phyloP scores from a whole-genome alignment of 2,888 invertebrate genomes.

The Cheilosia scutellata region DNA sequence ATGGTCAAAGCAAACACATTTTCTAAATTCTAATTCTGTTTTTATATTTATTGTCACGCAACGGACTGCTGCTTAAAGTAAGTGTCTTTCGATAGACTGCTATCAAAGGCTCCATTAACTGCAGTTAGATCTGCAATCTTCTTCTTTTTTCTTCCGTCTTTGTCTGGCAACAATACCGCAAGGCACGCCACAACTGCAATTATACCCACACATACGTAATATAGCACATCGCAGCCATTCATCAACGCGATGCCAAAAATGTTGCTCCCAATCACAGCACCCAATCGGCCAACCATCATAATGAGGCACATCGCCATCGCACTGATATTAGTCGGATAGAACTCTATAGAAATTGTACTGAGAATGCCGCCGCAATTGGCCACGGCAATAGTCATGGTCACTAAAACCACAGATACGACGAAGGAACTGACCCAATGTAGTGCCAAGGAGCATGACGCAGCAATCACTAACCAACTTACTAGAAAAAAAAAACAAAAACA shows the following conservation, averaged over 20 bases:
- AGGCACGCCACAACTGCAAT: slow-evolving; percentile 74
- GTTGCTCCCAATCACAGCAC: slow-evolving; percentile 82
- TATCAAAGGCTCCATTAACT: not conserved
- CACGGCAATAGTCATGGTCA: slow-evolving; percentile 85
- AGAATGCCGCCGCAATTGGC: slow-evolving; percentile 86
- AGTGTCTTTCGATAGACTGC: not conserved
- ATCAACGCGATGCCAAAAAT: slow-evolving; percentile 80
- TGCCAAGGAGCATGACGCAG: slow-evolving; percentile 86
- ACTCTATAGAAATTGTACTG: slow-evolving; percentile 86
- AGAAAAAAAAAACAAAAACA: no score
- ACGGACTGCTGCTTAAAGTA: slow-evolving; percentile 3
- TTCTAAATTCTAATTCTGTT: no score
- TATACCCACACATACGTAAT: slow-evolving; percentile 78
- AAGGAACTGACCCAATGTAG: slow-evolving; percentile 87
- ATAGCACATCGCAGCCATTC: slow-evolving; percentile 78
- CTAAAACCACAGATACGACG: slow-evolving; percentile 86
- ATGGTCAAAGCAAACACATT: no score
- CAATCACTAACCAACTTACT: slow-evolving; percentile 83
- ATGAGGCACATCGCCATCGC: slow-evolving; percentile 83
- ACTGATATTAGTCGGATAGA: slow-evolving; percentile 86
- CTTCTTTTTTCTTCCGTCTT: slow-evolving; percentile 52
- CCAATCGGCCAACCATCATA: slow-evolving; percentile 83
- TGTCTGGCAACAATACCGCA: slow-evolving; percentile 79
- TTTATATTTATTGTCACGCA: not conserved
- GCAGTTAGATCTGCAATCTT: not conserved